Evolutionary conservation across 2,888 invertebrate genomes (phyloP), one percentile per base, ranked within the genome.

Genomic region (Heliconius cydno): DNA sequence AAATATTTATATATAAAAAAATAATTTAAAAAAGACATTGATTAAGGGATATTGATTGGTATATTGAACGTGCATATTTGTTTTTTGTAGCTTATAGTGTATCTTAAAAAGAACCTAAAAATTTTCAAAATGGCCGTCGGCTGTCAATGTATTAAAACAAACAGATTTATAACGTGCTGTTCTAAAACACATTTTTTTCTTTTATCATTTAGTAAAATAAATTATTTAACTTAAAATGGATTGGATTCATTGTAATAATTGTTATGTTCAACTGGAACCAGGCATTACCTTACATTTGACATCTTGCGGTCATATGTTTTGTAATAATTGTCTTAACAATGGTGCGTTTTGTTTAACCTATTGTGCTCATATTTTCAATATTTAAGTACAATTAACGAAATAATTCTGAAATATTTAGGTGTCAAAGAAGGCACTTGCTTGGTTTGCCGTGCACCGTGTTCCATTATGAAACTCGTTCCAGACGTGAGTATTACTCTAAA

Each of bases 271-370:
- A 82, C 89, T 95, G 85, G 91, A 92, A 87, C 92, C 93, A 60
- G 92, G 93, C 84, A 91, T 92, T 78, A 89, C 91, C 83, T 88
- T 95, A 80, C 92, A 94, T 88, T 89, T 95, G 82, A 95, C 95
- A 87, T 94, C 95, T 91, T 95, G 95, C 85, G 95, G 95, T 83
- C 95, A 95, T 84, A 95, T 95, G 94, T 95, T 94, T 91, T 95
- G 95, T 86, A 93, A 92, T 85, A 92, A 90, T 76, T 95, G 95
- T 81, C 87, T 95, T 84, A 90, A 90, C 80, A 92, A 90, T 87
- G 93, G 95, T 95, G 83, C 82, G 88, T 88, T 81, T 77, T 65
- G 72, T 76, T 75, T 80, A 77, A 78, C 25, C 6, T 75, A 28
- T 63, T 25, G 70, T 70, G 19, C 1, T 70, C 9, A 70, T 70